Evolutionary conservation across 2,797 vertebrate species (phyloP).

Genomic region (Dicrostonyx torquatus): DNA sequence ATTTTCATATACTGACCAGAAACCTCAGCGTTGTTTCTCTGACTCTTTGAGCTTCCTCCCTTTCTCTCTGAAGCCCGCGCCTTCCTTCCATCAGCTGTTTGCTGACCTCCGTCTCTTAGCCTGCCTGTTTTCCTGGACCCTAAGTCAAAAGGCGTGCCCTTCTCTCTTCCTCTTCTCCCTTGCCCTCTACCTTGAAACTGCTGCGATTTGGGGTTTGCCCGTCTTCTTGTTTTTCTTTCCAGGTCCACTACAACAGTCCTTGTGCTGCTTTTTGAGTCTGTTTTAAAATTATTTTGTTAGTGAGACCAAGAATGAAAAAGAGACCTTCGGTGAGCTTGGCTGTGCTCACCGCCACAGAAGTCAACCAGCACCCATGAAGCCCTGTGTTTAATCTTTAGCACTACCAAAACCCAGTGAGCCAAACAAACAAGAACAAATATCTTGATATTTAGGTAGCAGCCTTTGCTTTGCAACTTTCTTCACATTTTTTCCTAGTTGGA

Average conservation of each 20-base stretch:
- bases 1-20: not conserved
- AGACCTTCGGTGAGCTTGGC: not conserved
- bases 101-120: no score
- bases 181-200: not conserved
- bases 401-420: not conserved
- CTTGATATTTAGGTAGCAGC: not conserved
- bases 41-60: not conserved
- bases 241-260: not conserved
- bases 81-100: not conserved
- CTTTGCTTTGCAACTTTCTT: constrained; percentile 29
- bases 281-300: not conserved
- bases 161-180: not conserved
- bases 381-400: not conserved
- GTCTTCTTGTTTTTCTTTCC: not conserved
- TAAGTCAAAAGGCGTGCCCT: no score
- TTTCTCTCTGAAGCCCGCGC: not conserved
- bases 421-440: not conserved
- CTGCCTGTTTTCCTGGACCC: not conserved
- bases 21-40: not conserved
- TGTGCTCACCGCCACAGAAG: no score
- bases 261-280: not conserved
- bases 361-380: no score
- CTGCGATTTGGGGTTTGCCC: not conserved
- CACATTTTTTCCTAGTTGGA: not conserved
- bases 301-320: not conserved